Percentiles rank a stretch among this genome's conserved stretches.
Conservation (phyloP, 2,888 invertebrate species). For the Petrolisthes manimaculis region DNA sequence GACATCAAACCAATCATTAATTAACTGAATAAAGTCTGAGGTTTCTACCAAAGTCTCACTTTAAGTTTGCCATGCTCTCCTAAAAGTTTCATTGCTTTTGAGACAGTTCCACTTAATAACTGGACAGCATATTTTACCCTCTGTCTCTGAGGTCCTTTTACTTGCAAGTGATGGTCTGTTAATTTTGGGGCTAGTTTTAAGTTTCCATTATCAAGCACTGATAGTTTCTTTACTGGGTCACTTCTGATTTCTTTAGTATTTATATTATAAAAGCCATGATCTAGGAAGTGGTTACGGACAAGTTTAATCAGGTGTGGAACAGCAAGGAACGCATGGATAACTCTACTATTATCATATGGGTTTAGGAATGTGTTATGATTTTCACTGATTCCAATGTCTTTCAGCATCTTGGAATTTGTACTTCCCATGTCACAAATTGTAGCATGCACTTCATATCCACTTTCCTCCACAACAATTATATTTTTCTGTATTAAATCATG, state of each 20-base stretch:
- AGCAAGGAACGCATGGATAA: neutral
- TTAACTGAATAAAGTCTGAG: slow-evolving; percentile 9
- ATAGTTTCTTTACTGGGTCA: neutral
- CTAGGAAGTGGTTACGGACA: slow-evolving; percentile 4
- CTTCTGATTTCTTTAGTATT: neutral
- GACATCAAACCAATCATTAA: slow-evolving; percentile 5
- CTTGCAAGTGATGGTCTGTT: neutral
- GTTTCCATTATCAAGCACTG: slow-evolving; percentile 6
- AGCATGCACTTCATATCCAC: neutral
- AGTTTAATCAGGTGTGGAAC: slow-evolving; percentile 8
- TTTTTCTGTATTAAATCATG: neutral
- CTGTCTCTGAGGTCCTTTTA: slow-evolving; percentile 10
- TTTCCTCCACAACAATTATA: neutral
- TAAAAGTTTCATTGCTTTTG: neutral
- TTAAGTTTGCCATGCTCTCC: neutral
- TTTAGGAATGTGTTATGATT: neutral
- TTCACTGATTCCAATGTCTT: neutral
- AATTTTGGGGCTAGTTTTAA: slow-evolving; percentile 9
- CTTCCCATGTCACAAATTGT: slow-evolving; percentile 2
- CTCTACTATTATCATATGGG: neutral
- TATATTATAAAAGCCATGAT: neutral
- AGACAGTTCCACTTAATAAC: slow-evolving; percentile 2
- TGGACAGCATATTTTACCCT: slow-evolving; percentile 4
- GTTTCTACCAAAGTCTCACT: neutral
- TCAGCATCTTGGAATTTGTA: neutral